phyloP scores from a whole-genome alignment of 2,113 vertebrate genomes.

The Phoenicopterus ruber region DNA sequence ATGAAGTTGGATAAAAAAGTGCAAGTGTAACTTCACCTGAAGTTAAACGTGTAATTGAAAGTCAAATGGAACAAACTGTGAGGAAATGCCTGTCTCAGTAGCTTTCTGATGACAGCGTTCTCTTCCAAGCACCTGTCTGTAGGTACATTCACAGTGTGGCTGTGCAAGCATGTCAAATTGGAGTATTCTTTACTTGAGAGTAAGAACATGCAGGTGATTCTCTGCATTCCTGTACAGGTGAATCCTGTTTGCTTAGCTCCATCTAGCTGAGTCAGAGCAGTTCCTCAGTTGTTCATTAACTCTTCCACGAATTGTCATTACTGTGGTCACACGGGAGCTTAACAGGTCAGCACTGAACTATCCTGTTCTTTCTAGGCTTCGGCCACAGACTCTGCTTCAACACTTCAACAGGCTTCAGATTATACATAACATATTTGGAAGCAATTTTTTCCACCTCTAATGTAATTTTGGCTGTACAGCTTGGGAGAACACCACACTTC shows the following conservation, averaged over 20 bases:
- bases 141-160: background rate
- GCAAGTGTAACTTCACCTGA: background rate
- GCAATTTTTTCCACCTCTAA: background rate
- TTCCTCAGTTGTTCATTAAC: background rate
- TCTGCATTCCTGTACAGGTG: background rate
- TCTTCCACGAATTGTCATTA: background rate
- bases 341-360: background rate
- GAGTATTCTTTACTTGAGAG: background rate
- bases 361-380: background rate
- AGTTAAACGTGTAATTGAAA: background rate
- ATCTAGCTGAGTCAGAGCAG: background rate
- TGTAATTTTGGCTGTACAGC: background rate
- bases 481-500: background rate
- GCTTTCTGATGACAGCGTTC: background rate
- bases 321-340: background rate
- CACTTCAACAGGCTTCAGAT: background rate
- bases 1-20: background rate
- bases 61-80: background rate
- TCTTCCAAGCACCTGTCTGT: background rate
- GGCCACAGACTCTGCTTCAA: background rate
- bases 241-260: background rate
- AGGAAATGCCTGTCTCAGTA: background rate
- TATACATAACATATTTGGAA: background rate
- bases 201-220: background rate
- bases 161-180: background rate